Conservation (phyloP, 2,888 invertebrate species). For the Magallana nippona region DNA sequence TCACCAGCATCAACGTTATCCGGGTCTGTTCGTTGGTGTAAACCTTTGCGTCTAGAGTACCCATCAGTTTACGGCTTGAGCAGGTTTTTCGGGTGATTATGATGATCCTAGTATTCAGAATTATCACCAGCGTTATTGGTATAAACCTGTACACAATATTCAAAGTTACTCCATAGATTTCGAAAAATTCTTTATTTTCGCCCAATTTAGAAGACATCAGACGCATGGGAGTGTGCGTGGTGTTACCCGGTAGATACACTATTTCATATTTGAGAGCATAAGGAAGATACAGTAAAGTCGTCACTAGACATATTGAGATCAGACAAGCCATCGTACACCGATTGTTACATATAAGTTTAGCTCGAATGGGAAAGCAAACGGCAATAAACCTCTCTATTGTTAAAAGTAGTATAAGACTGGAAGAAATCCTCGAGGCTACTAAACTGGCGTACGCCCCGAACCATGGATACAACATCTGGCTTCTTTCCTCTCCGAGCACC, state of each 20-base stretch:
- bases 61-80: conserved; percentile 54
- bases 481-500: conserved; percentile 55
- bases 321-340: conserved; percentile 64
- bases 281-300: conserved; percentile 69
- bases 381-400: conserved; percentile 72
- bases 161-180: conserved; percentile 65
- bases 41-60: conserved; percentile 38
- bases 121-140: conserved; percentile 64
- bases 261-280: conserved; percentile 67
- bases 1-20: conserved; percentile 71
- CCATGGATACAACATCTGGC: conserved; percentile 64
- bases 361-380: conserved; percentile 73
- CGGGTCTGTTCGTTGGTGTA: conserved; percentile 62
- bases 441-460: conserved; percentile 71
- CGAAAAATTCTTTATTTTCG: conserved; percentile 63
- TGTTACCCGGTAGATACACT: conserved; percentile 39
- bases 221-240: conserved; percentile 53
- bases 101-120: conserved; percentile 67
- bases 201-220: conserved; percentile 64
- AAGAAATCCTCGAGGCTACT: conserved; percentile 70
- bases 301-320: conserved; percentile 62
- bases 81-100: conserved; percentile 64
- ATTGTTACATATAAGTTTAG: conserved; percentile 67
- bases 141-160: conserved; percentile 70
- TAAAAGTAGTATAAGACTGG: conserved; percentile 68